Percentiles rank a stretch among this genome's conserved stretches.
phyloP scores from a whole-genome alignment of 2,113 vertebrate genomes.

The Formicarius rufipectus region DNA sequence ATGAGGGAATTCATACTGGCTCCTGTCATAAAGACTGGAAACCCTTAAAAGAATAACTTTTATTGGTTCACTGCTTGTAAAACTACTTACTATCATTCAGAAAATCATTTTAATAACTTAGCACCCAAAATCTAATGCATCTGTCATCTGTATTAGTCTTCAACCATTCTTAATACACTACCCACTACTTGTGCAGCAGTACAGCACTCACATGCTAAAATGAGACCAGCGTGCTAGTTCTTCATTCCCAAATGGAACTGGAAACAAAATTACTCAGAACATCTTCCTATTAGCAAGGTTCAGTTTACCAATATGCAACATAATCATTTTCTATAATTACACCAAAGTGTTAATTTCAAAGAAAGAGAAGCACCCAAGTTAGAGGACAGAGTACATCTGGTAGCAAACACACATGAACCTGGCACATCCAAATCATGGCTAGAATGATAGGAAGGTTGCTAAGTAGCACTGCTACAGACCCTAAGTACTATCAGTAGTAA shows the following conservation, averaged over 20 bases:
- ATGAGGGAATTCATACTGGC: neutral
- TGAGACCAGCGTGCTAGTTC: fast-evolving
- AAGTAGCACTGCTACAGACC: neutral
- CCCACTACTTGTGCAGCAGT: neutral
- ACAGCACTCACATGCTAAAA: neutral
- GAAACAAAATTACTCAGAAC: neutral
- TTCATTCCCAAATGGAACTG: neutral
- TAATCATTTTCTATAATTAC: neutral
- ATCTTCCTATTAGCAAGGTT: neutral
- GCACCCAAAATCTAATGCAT: neutral
- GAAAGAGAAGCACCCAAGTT: neutral
- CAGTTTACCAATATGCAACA: neutral
- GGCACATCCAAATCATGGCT: neutral
- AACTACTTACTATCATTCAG: neutral
- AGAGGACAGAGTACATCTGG: neutral
- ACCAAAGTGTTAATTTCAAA: neutral
- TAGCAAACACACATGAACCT: neutral
- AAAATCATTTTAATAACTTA: neutral
- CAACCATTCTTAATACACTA: neutral
- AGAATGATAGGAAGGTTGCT: neutral
- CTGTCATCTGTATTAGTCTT: neutral
- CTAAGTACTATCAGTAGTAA: neutral
- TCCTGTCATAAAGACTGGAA: neutral
- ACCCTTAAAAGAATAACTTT: neutral
- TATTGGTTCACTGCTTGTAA: neutral